Evolutionary conservation across 2,888 invertebrate species (phyloP), one percentile per base, ranked within the genome.

Genomic region (Polyploca ridens): DNA sequence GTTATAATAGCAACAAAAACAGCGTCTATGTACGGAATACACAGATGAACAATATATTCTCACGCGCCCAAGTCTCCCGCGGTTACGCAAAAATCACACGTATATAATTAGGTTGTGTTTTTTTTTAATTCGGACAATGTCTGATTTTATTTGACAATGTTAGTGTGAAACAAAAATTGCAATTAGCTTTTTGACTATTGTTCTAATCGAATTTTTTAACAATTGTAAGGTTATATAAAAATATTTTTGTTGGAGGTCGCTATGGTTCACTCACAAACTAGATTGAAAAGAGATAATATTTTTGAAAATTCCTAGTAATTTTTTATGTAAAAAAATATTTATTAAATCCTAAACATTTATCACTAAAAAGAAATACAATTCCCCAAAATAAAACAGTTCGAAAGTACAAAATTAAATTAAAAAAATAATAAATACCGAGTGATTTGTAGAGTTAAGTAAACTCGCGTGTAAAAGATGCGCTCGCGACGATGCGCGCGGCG

Each of bases 31-130:
- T 64, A 67, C 70, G 71, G 70, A 69, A 66, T 68, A 69, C 67
- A 64, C 66, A 61, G 41, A 58, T 58, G 62, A 54, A 87, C 87
- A 86, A 86, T 84, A 79, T 67, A 69, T 81, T 87, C 85, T 75
- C 86, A 86, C 86, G 86, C 72, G 71, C 74, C 75, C 71, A 75
- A 71, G 79, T 74, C 77, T 76, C 75, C 66, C 73, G 68, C 77
- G 69, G 84, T 91, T 90, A 87, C 91, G 90, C 88, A 90, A 90
- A 86, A 84, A 81, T 78, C 75, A 78, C 78, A 76, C 79, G 76
- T 60, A 19, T 1, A 38, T 86, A 88, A 90, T 90, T 90, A 89
- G 79, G 71, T 77, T 77, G 19, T 76, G 73, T 77, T 82, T 86
- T 85, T 85, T 79, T 84, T 82, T 80, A 81, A 79, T 84, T 86